phyloP scores from a whole-genome alignment of 2,113 vertebrate genomes.

The Atlantisia rogersi region DNA sequence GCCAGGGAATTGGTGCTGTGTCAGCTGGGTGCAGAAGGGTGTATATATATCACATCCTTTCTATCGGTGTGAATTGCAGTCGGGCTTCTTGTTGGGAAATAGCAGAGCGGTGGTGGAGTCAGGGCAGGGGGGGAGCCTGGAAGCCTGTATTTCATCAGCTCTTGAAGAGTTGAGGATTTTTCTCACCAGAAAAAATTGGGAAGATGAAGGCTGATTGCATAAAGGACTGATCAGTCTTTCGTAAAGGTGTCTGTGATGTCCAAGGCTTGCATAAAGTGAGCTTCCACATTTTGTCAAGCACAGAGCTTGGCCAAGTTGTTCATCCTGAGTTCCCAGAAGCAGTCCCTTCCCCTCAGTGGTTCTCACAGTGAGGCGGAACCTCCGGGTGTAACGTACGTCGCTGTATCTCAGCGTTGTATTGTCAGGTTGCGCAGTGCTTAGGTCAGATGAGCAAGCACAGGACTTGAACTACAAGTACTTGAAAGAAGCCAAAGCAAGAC shows the following conservation, averaged over 20 bases:
- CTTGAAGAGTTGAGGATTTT: neutral
- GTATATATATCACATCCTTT: neutral
- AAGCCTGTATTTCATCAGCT: neutral
- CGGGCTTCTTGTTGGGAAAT: neutral
- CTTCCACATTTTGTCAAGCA: neutral
- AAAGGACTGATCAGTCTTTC: neutral
- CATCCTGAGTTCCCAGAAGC: neutral
- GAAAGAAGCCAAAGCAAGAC: neutral
- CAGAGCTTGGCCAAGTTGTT: neutral
- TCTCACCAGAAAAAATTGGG: neutral
- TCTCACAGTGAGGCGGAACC: neutral
- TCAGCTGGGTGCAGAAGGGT: neutral
- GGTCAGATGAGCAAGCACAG: neutral
- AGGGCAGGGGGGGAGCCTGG: too few relatives aligned
- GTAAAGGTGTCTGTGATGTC: neutral
- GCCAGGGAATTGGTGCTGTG: neutral
- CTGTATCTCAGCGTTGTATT: neutral
- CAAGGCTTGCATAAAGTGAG: neutral
- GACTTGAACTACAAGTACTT: neutral
- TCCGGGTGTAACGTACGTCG: rapidly evolving
- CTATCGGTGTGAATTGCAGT: neutral
- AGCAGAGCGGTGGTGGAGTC: neutral
- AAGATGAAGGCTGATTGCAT: neutral
- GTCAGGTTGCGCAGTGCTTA: neutral
- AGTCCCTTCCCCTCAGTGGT: neutral